Conservation (phyloP, 1,140 invertebrate genomes). For the Micrasema minimum region DNA sequence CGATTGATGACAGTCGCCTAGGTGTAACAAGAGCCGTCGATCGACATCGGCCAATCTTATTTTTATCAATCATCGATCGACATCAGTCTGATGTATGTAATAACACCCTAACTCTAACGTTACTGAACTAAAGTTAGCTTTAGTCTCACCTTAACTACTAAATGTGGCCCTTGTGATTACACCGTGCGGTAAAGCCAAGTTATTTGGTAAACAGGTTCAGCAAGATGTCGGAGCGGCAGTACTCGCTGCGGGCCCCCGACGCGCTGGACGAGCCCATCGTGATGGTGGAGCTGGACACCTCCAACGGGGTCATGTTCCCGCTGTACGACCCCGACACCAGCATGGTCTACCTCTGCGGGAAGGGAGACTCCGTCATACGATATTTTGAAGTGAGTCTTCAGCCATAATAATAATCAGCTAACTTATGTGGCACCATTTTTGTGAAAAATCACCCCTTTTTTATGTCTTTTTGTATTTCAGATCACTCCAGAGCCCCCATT, state of each 20-base stretch:
- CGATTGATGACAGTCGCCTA: too few relatives aligned
- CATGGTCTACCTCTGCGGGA: slow-evolving; percentile 95
- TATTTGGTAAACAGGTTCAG: too few relatives aligned
- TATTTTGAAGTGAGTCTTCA: slow-evolving; percentile 72
- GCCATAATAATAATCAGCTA: too few relatives aligned
- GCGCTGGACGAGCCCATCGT: slow-evolving; percentile 92
- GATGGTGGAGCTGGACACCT: slow-evolving; percentile 95
- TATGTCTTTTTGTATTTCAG: slow-evolving; percentile 68
- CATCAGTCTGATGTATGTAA: not conserved
- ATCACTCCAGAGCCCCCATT: slow-evolving; percentile 95
- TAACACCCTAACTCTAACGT: not conserved
- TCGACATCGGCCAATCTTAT: too few relatives aligned
- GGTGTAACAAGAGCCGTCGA: too few relatives aligned
- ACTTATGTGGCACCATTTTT: too few relatives aligned
- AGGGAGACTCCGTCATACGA: slow-evolving; percentile 87
- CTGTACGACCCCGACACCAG: slow-evolving; percentile 98
- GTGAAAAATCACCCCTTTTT: too few relatives aligned
- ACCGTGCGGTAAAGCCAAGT: too few relatives aligned
- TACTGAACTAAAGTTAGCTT: too few relatives aligned
- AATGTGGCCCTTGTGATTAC: too few relatives aligned
- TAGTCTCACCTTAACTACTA: too few relatives aligned
- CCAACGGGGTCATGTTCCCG: slow-evolving; percentile 98
- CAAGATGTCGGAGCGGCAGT: slow-evolving; percentile 95
- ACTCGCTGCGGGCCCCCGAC: slow-evolving; percentile 90
- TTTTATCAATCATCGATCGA: too few relatives aligned